Percentiles rank a stretch among this genome's conserved stretches.
Conservation (phyloP, 2,888 invertebrate genomes). For the Dicyrtomina minuta region DNA sequence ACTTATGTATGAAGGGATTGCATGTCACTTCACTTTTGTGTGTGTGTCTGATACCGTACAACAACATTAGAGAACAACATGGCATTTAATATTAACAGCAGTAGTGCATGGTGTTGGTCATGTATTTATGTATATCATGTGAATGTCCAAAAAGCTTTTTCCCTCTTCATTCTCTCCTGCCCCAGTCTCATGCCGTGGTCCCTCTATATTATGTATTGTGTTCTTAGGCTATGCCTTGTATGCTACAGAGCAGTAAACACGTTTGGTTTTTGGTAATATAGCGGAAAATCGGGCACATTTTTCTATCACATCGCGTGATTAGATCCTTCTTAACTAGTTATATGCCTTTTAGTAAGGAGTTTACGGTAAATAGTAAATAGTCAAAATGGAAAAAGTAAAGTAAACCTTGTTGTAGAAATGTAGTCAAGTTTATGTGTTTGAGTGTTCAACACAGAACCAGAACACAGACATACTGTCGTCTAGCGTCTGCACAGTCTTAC, state of each 20-base stretch:
- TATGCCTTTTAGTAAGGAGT: no score
- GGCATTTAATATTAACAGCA: not conserved
- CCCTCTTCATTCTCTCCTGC: no score
- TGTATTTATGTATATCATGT: conserved; percentile 15
- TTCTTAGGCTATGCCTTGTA: no score
- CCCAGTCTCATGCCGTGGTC: no score
- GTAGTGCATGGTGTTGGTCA: not conserved
- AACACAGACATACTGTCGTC: no score
- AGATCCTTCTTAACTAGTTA: conserved; percentile 21
- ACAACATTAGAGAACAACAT: conserved; percentile 1
- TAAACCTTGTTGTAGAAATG: no score
- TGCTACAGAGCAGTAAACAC: conserved; percentile 20
- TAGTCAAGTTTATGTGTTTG: no score
- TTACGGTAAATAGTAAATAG: no score
- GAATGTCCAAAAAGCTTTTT: conserved; percentile 17
- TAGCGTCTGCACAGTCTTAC: no score
- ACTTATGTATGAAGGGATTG: conserved; percentile 26
- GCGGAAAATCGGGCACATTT: conserved; percentile 28
- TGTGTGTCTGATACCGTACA: conserved; percentile 13
- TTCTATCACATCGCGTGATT: conserved; percentile 26
- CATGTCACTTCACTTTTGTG: conserved; percentile 21
- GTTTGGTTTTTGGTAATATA: conserved; percentile 26
- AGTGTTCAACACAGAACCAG: no score
- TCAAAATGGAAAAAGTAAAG: no score
- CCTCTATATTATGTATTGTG: no score